These are phyloP conservation scores for Charina bottae DNA, from an alignment of 2,113 vertebrate species.

Conservation along the genomic window DNA sequence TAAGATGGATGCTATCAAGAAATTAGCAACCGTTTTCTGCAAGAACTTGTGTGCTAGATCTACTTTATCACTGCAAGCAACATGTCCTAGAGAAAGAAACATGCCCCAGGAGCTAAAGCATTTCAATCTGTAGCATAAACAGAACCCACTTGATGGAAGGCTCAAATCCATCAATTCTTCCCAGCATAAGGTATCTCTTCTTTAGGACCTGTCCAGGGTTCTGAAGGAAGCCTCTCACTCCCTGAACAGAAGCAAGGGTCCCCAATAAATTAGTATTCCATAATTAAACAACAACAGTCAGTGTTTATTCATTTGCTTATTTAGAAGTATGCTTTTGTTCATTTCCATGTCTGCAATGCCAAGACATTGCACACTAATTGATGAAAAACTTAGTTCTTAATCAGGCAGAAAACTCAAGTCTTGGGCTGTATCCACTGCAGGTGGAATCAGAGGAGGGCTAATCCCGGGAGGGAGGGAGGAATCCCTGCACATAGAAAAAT, in stretches of 20 bases:
- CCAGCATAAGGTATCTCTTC: not conserved
- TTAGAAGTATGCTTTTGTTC: not conserved
- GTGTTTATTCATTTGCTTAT: not conserved
- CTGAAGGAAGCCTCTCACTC: not conserved
- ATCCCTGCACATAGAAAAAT: not conserved
- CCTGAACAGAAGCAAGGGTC: not conserved
- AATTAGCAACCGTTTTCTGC: not conserved
- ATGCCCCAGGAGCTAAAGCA: not conserved
- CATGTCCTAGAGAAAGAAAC: not conserved
- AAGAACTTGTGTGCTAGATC: not conserved
- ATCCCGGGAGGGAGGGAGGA: not conserved
- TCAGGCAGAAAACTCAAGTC: not conserved
- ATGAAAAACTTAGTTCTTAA: not conserved
- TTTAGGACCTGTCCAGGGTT: constrained; percentile 2
- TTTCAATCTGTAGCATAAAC: not conserved
- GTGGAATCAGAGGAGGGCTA: not conserved
- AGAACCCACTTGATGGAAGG: not conserved
- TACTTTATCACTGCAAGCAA: not conserved
- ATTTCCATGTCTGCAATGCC: not conserved
- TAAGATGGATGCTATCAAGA: not conserved
- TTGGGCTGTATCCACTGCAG: too few relatives aligned
- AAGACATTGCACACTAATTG: not conserved
- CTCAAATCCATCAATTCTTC: not conserved
- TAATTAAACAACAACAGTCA: too few relatives aligned
- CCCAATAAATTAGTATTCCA: too few relatives aligned